Evolutionary conservation across 2,113 vertebrate species (phyloP).

Genomic region (Balaeniceps rex): DNA sequence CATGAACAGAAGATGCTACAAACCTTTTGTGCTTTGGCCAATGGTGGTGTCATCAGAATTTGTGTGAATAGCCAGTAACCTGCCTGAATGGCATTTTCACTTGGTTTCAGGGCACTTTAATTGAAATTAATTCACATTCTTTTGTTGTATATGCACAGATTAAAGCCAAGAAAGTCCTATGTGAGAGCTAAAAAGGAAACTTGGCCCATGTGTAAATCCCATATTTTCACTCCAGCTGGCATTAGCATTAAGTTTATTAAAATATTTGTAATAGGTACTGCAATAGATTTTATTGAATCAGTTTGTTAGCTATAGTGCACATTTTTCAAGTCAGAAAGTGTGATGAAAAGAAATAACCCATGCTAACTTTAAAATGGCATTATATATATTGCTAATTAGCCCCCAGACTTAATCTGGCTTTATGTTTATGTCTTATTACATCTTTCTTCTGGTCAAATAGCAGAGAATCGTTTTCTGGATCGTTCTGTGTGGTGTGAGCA

Average conservation of each 20-base stretch:
- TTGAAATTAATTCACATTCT: not conserved
- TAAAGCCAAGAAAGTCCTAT: not conserved
- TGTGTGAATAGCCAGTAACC: not conserved
- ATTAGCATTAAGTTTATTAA: not conserved
- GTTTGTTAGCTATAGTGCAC: not conserved
- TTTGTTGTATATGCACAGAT: not conserved
- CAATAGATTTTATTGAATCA: not conserved
- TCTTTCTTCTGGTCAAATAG: not conserved
- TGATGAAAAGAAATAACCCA: not conserved
- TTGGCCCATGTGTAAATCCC: not conserved
- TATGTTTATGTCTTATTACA: not conserved
- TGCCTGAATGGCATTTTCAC: not conserved
- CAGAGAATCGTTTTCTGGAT: not conserved
- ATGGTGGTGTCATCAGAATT: not conserved
- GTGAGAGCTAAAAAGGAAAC: not conserved
- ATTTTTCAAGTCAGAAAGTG: not conserved
- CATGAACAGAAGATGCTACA: not conserved
- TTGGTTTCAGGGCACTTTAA: not conserved
- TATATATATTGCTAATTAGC: not conserved
- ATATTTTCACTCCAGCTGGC: not conserved
- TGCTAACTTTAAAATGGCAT: not conserved
- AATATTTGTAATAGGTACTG: not conserved
- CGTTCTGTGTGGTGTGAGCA: not conserved
- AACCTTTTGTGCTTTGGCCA: not conserved
- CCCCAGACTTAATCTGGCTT: not conserved